Percentiles rank a stretch among this genome's conserved stretches.
Conservation (phyloP, 2,113 vertebrate genomes). For the Chaetodon auriga region DNA sequence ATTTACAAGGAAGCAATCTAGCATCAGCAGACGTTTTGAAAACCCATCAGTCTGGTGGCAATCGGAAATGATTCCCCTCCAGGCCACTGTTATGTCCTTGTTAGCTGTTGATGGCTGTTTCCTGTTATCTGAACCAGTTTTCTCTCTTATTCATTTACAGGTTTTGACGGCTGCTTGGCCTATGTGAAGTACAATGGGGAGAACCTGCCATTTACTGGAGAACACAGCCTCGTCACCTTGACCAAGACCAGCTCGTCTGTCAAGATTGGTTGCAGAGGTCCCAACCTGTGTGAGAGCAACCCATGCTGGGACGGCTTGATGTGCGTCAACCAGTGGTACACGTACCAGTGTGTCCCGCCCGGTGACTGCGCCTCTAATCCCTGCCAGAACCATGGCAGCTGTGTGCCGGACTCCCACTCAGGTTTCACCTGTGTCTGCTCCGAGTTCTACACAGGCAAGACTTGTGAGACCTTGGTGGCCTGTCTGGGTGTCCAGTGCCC, state of each 20-base stretch:
- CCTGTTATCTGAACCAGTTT: slow-evolving; percentile 50
- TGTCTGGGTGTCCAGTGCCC: slow-evolving; percentile 91
- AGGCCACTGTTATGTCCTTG: slow-evolving; percentile 33
- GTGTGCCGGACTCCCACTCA: slow-evolving; percentile 83
- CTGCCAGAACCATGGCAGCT: slow-evolving; percentile 94
- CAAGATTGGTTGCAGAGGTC: slow-evolving; percentile 93
- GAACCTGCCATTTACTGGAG: slow-evolving; percentile 91
- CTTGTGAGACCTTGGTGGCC: slow-evolving; percentile 90
- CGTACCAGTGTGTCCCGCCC: slow-evolving; percentile 92
- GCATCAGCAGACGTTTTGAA: slow-evolving; percentile 47
- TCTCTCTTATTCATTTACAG: slow-evolving; percentile 75
- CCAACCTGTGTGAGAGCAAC: slow-evolving; percentile 92
- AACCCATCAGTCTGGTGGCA: slow-evolving; percentile 47
- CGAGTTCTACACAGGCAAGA: slow-evolving; percentile 88
- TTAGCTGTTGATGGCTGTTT: slow-evolving; percentile 51
- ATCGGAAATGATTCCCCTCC: slow-evolving; percentile 36
- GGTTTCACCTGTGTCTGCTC: slow-evolving; percentile 93
- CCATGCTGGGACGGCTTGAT: slow-evolving; percentile 94
- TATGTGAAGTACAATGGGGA: slow-evolving; percentile 91
- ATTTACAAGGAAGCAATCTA: slow-evolving; percentile 51
- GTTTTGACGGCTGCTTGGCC: slow-evolving; percentile 93
- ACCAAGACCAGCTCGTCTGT: slow-evolving; percentile 90
- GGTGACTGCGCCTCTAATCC: slow-evolving; percentile 92
- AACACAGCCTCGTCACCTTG: slow-evolving; percentile 87
- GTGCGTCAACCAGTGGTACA: slow-evolving; percentile 96